phyloP scores from a whole-genome alignment of 2,888 invertebrate genomes.

The Caenorhabditis afra region DNA sequence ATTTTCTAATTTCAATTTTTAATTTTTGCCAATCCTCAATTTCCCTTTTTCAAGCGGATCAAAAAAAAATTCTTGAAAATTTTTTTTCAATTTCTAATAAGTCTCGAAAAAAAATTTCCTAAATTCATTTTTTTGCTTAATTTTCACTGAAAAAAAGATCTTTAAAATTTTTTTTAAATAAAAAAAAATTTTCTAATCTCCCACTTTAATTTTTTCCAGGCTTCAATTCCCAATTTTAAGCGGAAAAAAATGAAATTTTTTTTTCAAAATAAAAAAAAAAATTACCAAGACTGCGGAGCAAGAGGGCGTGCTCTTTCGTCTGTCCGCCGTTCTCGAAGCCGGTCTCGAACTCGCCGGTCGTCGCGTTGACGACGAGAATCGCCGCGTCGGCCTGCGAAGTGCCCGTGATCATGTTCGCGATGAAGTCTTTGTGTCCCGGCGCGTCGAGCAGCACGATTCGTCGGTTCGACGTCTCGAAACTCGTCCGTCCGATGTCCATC shows the following conservation, averaged over 20 bases:
- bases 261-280: not conserved
- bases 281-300: constrained; percentile 88
- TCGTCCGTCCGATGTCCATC: constrained; percentile 92
- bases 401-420: constrained; percentile 99
- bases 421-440: constrained; percentile 98
- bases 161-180: no score
- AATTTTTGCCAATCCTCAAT: no score
- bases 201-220: no score
- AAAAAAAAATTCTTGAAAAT: no score
- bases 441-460: constrained; percentile 88
- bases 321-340: constrained; percentile 98
- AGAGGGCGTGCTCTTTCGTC: constrained; percentile 94
- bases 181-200: no score
- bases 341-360: constrained; percentile 96
- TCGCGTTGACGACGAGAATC: constrained; percentile 94
- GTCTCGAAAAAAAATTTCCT: no score
- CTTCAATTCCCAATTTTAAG: no score
- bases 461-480: constrained; percentile 74
- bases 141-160: no score
- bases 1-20: no score
- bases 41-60: no score
- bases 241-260: not conserved
- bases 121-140: no score
- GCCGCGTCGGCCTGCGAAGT: constrained; percentile 99
- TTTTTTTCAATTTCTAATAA: no score